Evolutionary conservation across 2,888 invertebrate genomes (phyloP), one percentile per base, ranked within the genome.

Genomic region (Nysson spinosus): DNA sequence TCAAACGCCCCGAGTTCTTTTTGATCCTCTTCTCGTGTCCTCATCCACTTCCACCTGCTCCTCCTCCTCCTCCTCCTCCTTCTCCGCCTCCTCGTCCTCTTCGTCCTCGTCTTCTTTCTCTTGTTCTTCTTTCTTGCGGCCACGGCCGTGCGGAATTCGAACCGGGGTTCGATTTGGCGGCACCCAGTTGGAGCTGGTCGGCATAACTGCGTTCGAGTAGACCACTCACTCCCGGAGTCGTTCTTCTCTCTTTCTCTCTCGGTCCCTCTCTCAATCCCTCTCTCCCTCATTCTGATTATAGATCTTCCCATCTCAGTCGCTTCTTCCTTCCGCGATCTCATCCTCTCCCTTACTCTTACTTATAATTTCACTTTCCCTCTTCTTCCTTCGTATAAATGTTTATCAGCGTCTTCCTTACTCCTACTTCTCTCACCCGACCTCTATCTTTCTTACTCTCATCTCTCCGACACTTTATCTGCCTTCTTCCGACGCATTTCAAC

Each of bases 151-250:
- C 72, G 75, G 76, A 72, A 76, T 75, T 72, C 75, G 76, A 75
- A 76, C 66, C 64, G 71, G 66, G 70, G 74, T 77, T 76, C 78
- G 67, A 72, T 76, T 78, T 70, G 76, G 75, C 75, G 79, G 72
- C 77, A 79, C 76, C 73, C 82, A 72, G 79, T 80, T 75, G 68
- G 79, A 83, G 80, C 82, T 80, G 83, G 78, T 82, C 84, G 83
- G 81, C 83, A 83, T 85, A 81, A 85, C 85, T 85, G 84, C 83
- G 80, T 77, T 76, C 78, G 78, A 75, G 79, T 77, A 72, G 70
- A 78, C 72, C 65, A 57, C 69, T 68, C 72, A 54, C 75, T 72
- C 78, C 72, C 75, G 69, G 68, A 79, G 77, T 75, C 78, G 67
- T 46, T 44, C 69, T 66, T 69, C 67, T 58, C 56, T 64, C 58